Evolutionary conservation across 2,797 vertebrate species (phyloP).

Genomic region (Micromesistius poutassou): DNA sequence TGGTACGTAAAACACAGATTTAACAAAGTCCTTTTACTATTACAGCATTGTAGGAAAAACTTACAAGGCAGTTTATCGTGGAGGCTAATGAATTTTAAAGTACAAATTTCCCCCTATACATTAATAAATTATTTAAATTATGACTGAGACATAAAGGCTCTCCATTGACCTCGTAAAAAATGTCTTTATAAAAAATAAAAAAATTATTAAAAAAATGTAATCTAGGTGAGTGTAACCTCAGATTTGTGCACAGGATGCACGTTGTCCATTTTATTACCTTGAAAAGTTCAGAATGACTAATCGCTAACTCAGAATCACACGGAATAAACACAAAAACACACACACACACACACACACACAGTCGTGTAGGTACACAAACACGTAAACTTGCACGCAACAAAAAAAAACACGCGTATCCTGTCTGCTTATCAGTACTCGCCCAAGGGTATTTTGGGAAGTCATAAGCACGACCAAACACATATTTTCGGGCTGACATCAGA

Average conservation of each 20-base stretch:
- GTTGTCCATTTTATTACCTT: background rate
- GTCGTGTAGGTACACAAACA: conserved; percentile 10
- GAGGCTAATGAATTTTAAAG: background rate
- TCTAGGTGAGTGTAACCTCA: background rate
- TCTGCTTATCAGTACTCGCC: conserved; percentile 51
- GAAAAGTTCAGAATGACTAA: background rate
- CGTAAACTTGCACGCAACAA: conserved; percentile 2
- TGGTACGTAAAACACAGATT: background rate
- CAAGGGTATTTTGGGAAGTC: conserved; percentile 43
- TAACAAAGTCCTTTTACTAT: background rate
- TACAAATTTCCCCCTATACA: background rate
- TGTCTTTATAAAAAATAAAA: background rate
- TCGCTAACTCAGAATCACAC: conserved; percentile 6
- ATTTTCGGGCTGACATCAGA: conserved; percentile 61
- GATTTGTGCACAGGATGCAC: background rate
- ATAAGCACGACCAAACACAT: conserved; percentile 56
- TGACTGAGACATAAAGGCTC: background rate
- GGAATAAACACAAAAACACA: conserved; percentile 21
- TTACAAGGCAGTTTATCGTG: background rate
- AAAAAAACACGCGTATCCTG: conserved; percentile 4
- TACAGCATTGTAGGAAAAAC: too few species aligned
- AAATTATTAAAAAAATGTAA: background rate
- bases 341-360: conserved; percentile 1
- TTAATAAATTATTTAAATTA: background rate
- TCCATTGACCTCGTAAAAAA: background rate